Conservation (phyloP, 2,888 invertebrate species). For the Mylabris sibirica region DNA sequence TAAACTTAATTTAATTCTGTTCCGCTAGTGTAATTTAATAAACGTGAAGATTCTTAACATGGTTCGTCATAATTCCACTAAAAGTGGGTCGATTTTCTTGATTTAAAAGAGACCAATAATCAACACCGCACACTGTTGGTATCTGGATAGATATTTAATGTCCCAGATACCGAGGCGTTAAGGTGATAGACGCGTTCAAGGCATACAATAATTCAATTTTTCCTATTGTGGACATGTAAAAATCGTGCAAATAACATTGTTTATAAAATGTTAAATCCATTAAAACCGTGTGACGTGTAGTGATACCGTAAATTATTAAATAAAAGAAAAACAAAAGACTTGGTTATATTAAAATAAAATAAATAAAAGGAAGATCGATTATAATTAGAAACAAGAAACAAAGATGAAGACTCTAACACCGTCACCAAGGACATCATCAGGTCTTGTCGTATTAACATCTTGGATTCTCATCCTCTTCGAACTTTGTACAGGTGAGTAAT, state of each 20-base stretch:
- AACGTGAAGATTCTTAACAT: constrained; percentile 38
- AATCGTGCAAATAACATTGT: constrained; percentile 23
- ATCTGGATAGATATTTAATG: constrained; percentile 52
- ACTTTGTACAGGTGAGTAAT: constrained; percentile 51
- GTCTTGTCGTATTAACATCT: constrained; percentile 49
- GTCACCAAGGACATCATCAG: constrained; percentile 49
- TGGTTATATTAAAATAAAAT: neutral
- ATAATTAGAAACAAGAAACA: neutral
- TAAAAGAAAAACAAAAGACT: neutral
- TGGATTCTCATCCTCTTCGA: constrained; percentile 54
- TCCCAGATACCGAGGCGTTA: constrained; percentile 50
- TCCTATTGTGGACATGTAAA: constrained; percentile 38
- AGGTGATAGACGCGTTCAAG: constrained; percentile 30
- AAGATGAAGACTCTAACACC: constrained; percentile 48
- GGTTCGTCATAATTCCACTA: constrained; percentile 35
- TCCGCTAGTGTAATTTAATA: constrained; percentile 44
- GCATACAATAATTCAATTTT: constrained; percentile 12
- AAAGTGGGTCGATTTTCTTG: constrained; percentile 35
- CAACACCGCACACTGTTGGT: constrained; percentile 40
- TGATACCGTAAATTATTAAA: constrained; percentile 35
- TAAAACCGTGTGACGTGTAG: constrained; percentile 44
- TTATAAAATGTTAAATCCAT: constrained; percentile 38
- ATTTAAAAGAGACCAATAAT: constrained; percentile 25
- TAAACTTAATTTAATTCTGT: constrained; percentile 44
- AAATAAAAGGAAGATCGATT: neutral